Conservation (phyloP, 2,113 vertebrate genomes). For the Xiphophorus couchianus region DNA sequence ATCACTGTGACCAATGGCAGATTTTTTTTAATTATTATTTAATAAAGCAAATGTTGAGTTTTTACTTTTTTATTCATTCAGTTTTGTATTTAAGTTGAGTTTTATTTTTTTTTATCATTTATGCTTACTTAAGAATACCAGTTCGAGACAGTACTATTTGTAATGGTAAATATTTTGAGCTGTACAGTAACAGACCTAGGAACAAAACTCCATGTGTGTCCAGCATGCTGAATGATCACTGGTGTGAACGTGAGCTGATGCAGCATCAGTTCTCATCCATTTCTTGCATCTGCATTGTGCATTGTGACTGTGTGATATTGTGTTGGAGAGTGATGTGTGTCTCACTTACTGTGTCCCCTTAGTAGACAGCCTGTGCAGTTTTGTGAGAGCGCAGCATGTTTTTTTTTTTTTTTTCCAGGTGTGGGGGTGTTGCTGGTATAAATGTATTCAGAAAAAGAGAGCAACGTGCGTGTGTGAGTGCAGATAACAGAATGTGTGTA, state of each 20-base stretch:
- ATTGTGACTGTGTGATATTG: conserved; percentile 77
- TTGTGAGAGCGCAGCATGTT: conserved; percentile 81
- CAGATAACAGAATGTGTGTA: conserved; percentile 32
- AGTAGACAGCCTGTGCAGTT: conserved; percentile 81
- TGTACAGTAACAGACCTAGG: conserved; percentile 76
- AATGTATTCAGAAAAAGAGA: conserved; percentile 63
- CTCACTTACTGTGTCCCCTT: conserved; percentile 75
- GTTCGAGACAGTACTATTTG: conserved; percentile 79
- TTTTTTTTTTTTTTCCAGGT: conserved; percentile 41
- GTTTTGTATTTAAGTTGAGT: conserved; percentile 68
- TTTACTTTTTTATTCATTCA: conserved; percentile 66
- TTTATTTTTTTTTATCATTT: conserved; percentile 69
- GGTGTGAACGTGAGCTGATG: conserved; percentile 75
- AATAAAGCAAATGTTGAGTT: conserved; percentile 59
- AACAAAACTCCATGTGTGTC: conserved; percentile 73
- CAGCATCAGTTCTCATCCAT: conserved; percentile 73
- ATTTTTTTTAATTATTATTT: conserved; percentile 42
- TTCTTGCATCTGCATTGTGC: conserved; percentile 76
- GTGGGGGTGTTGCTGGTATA: conserved; percentile 62
- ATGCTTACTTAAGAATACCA: conserved; percentile 66
- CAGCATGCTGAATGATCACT: conserved; percentile 82
- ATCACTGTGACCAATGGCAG: conserved; percentile 83
- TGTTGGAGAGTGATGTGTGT: conserved; percentile 76
- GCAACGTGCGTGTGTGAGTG: conserved; percentile 22
- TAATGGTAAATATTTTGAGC: conserved; percentile 76